Conservation (phyloP, 2,113 vertebrate genomes). For the Eublepharis macularius region DNA sequence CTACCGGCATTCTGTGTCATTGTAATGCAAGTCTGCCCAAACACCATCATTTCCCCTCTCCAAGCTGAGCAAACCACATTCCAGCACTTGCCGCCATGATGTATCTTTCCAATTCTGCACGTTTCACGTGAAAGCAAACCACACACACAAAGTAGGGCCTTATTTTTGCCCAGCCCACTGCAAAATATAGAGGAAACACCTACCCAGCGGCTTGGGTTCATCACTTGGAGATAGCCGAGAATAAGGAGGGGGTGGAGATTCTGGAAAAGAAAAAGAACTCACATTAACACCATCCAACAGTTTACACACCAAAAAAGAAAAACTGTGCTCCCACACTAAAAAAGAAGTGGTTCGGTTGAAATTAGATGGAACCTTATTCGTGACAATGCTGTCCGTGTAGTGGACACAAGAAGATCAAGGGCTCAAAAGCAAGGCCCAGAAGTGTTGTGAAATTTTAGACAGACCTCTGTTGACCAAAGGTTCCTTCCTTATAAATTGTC, state of each 20-base stretch:
- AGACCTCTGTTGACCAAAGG: neutral
- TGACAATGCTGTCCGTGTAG: neutral
- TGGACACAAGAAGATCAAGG: too few relatives aligned
- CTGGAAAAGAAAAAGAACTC: conserved; percentile 77
- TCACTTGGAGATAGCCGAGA: conserved; percentile 95
- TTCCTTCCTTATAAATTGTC: neutral
- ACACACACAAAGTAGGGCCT: neutral
- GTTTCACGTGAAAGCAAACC: too few relatives aligned
- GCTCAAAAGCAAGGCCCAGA: neutral
- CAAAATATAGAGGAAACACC: conserved; percentile 56
- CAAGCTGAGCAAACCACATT: neutral
- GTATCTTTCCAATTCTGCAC: neutral
- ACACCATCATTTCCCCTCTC: neutral
- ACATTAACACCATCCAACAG: neutral
- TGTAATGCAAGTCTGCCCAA: neutral
- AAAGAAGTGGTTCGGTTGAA: neutral
- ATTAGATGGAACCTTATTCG: neutral
- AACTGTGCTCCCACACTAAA: rapidly evolving
- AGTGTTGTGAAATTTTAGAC: neutral
- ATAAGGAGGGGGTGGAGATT: conserved; percentile 98
- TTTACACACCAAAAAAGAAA: neutral
- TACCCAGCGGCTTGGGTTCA: conserved; percentile 99
- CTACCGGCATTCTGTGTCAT: neutral
- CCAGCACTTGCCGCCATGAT: neutral
- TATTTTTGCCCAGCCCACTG: neutral